phyloP scores from a whole-genome alignment of 2,113 vertebrate species.

The Galeopterus variegatus region DNA sequence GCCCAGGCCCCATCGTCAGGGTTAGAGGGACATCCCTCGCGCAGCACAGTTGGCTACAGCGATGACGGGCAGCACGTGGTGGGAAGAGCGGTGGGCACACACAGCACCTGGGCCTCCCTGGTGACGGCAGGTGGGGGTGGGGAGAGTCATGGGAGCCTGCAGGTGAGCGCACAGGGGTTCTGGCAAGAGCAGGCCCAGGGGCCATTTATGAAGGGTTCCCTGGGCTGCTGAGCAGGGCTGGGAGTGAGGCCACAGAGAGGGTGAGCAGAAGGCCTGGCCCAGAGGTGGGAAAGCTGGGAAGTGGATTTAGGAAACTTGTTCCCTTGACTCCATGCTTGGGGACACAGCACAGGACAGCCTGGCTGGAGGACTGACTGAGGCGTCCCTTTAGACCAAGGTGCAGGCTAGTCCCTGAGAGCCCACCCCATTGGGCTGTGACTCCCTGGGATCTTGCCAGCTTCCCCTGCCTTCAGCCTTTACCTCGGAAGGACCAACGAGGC shows the following conservation, averaged over 20 bases:
- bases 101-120: background rate
- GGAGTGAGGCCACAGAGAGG: background rate
- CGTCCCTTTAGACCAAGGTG: background rate
- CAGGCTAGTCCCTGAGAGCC: accelerated
- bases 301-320: accelerated
- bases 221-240: accelerated
- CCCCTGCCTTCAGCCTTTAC: background rate
- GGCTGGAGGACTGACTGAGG: background rate
- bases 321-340: background rate
- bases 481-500: background rate
- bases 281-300: background rate
- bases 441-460: background rate
- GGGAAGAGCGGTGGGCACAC: background rate
- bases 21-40: no score
- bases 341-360: background rate
- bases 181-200: no score
- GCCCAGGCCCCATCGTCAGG: accelerated
- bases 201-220: accelerated
- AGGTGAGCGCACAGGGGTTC: background rate
- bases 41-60: no score
- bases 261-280: background rate
- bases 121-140: accelerated
- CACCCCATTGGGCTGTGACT: accelerated
- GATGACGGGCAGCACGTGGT: no score
- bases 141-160: accelerated